Evolutionary conservation across 2,797 vertebrate species (phyloP), one percentile per base, ranked within the genome.

Genomic region (Typhlichthys eigenmanni): DNA sequence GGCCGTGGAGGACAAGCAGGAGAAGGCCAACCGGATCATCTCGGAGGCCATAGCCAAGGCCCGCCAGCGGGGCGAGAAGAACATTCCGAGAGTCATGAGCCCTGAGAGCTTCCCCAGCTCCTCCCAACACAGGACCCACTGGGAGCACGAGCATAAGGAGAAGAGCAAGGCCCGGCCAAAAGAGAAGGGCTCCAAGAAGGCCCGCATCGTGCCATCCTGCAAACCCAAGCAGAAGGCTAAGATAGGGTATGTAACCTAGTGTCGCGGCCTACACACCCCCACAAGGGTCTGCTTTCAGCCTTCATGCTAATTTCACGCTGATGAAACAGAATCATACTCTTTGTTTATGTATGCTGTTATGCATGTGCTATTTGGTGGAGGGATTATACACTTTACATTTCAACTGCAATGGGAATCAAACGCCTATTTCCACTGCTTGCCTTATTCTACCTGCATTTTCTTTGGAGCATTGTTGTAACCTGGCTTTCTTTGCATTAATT

Each of bases 1-100:
- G 45, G 46, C 66, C 43, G 45, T 66, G 17, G 96, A 94, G 87
- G 97, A 97, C 85, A 99, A 99, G 85, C 97, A 99, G 88, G 96
- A 97, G 85, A 99, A 99, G 86, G 98, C 98, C 56, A 98, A 99
- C 85, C 94, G 96, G 79, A 99, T 99, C 79, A 99, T 99, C 92
- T 98, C 96, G 0, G 98, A 99, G 85, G 98, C 96, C 16, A 97
- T 96, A 77, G 97, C 95, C 61, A 97, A 96, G 90, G 97, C 96
- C 51, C 95, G 94, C 77, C 96, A 97, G 78, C 95, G 96, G 49
- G 98, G 97, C 65, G 97, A 96, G 85, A 95, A 96, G 87, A 99
- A 98, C 91, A 99, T 97, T 86, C 97, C 97, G 7, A 92, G 98
- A 48, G 95, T 99, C 63, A 97, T 99, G 96, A 99, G 96, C 80